A percentile compares a stretch with the other conserved stretches of the same genome.
phyloP scores from a whole-genome alignment of 2,113 vertebrate species.

The Chloropsis hardwickii region DNA sequence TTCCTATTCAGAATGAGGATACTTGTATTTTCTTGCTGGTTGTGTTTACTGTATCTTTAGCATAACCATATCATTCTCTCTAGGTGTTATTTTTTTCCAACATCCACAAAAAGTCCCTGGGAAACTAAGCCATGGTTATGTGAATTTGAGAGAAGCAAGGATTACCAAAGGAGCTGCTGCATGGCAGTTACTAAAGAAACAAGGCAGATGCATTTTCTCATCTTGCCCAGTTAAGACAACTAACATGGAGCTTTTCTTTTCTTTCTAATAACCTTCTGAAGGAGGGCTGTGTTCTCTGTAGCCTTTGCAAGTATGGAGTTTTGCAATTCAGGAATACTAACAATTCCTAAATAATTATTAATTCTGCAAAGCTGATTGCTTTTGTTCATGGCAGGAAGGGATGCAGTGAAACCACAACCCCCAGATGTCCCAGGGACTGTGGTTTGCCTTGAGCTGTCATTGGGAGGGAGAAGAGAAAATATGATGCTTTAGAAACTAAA shows the following conservation, averaged over 20 bases:
- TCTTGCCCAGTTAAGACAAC: not conserved
- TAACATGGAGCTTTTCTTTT: not conserved
- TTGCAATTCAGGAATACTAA: conserved; percentile 19
- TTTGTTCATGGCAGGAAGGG: not conserved
- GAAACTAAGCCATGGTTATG: not conserved
- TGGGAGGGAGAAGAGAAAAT: not conserved
- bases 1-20: not conserved
- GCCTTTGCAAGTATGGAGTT: not conserved
- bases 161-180: not conserved
- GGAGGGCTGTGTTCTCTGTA: not conserved
- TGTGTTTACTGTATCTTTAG: not conserved
- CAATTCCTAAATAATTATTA: not conserved
- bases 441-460: not conserved
- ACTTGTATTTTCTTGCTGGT: not conserved
- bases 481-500: not conserved
- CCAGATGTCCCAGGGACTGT: not conserved
- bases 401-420: not conserved
- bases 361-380: not conserved
- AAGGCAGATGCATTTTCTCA: not conserved
- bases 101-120: not conserved
- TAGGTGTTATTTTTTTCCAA: not conserved
- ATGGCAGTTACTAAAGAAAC: not conserved
- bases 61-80: not conserved
- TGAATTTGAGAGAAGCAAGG: not conserved
- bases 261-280: not conserved